A percentile compares a stretch with the other conserved stretches of the same genome.
Conservation (phyloP, 2,113 vertebrate species). For the Stomatorhinus ivindoensis region DNA sequence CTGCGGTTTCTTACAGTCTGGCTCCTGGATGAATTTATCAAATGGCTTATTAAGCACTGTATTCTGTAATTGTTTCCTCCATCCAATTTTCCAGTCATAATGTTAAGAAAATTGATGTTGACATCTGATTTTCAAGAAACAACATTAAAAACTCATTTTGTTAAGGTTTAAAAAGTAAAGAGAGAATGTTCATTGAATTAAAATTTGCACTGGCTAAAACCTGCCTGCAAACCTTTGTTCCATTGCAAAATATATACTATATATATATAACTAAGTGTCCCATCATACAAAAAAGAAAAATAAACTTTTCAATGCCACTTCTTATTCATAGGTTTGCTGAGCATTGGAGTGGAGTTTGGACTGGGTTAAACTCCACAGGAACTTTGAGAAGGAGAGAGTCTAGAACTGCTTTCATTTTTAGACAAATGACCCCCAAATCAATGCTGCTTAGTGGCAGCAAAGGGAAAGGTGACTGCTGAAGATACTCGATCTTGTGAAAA, state of each 20-base stretch:
- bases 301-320: neutral
- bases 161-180: neutral
- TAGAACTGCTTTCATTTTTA: neutral
- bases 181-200: neutral
- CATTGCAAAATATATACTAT: neutral
- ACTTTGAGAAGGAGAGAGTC: neutral
- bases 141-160: neutral
- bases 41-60: neutral
- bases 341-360: neutral
- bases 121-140: neutral
- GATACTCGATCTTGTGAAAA: neutral
- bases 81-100: neutral
- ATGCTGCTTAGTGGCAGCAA: neutral
- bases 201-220: neutral
- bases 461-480: neutral
- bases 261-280: neutral
- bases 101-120: neutral
- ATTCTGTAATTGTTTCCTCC: neutral
- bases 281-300: neutral
- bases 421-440: neutral
- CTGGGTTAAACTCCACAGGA: neutral
- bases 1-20: neutral
- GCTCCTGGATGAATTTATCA: neutral
- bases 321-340: neutral
- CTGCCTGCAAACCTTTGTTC: neutral